These are phyloP conservation scores for Sinocyclocheilus rhinocerous DNA, from an alignment of 2,113 vertebrate species.

Conservation along the genomic window DNA sequence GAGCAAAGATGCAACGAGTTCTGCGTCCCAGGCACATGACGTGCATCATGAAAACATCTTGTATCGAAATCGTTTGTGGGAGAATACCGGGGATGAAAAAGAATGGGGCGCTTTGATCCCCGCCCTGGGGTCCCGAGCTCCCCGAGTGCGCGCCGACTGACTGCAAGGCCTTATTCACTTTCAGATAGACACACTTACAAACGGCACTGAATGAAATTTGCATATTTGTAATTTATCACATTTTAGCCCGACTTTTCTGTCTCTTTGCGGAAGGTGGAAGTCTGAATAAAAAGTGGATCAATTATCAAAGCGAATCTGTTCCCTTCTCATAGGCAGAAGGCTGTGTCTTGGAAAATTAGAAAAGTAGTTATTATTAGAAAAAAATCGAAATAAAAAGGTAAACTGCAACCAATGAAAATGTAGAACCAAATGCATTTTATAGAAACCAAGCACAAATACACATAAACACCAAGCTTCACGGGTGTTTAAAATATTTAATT, in stretches of 20 bases:
- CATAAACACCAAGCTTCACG: too few species aligned
- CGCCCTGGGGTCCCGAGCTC: slow-evolving; percentile 81
- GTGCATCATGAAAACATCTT: slow-evolving; percentile 94
- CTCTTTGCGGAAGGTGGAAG: slow-evolving; percentile 84
- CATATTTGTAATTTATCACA: slow-evolving; percentile 98
- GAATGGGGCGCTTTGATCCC: slow-evolving; percentile 89
- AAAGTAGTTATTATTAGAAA: background rate
- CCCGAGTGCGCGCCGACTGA: slow-evolving; percentile 80
- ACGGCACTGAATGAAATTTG: slow-evolving; percentile 91
- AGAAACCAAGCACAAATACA: background rate
- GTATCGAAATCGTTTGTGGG: slow-evolving; percentile 91
- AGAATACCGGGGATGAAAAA: slow-evolving; percentile 87
- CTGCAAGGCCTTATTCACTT: slow-evolving; percentile 87
- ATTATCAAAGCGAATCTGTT: slow-evolving; percentile 74
- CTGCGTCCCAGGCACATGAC: slow-evolving; percentile 88
- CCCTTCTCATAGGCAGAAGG: background rate
- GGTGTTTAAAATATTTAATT: too few species aligned
- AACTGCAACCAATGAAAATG: background rate
- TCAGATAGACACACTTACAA: slow-evolving; percentile 89
- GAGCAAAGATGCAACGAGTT: slow-evolving; percentile 86
- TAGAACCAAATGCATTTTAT: too few species aligned
- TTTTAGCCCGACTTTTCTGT: slow-evolving; percentile 85
- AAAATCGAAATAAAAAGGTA: background rate
- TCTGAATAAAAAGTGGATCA: slow-evolving; percentile 79
- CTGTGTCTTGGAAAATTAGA: background rate